Evolutionary conservation across 35 echinoderm and acorn worm genomes (phyloP), one percentile per base, ranked within the genome.

Genomic region (Apostichopus californicus): DNA sequence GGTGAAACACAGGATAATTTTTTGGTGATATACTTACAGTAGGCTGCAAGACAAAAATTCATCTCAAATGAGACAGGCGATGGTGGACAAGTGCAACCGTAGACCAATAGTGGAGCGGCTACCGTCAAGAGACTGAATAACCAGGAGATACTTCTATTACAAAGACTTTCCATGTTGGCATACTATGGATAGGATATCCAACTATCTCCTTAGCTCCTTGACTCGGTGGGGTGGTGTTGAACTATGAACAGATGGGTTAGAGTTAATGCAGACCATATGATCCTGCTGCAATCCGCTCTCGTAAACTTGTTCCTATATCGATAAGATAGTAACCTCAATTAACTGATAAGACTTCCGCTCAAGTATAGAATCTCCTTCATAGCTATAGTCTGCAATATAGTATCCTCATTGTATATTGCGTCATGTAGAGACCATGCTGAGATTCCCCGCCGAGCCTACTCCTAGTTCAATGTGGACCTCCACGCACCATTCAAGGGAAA

Each of bases 21-120:
- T 46, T 46, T 46, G 34, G 58, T 61, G 12, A 61, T 61, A 61
- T 15, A 85, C 81, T 85, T 85, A 85, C 81, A 85, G 20, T 85
- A 85, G 14, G 55, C 81, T 5, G 81, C 54, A 58, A 85, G 81
- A 25, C 81, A 85, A 52, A 85, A 85, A 59, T 85, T 85, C 81
- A 85, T 85, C 23, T 85, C 81, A 57, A 85, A 85, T 21, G 81
- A 85, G 55, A 58, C 55, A 17, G 81, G 18, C 3, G 81, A 58
- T 55, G 56, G 81, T 22, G 81, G 81, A 85, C 81, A 85, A 15
- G 55, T 58, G 54, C 81, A 85, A 58, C 81, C 57, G 20, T 85
- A 56, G n/a, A 85, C 81, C 11, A 83, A 17, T 17, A 59, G 5
- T 56, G 81, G 81, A 60, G 57, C 18, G 5, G 57, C 20, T 5